Conservation (phyloP, 2,797 vertebrate species). For the Parauchenoglanis punctatus region DNA sequence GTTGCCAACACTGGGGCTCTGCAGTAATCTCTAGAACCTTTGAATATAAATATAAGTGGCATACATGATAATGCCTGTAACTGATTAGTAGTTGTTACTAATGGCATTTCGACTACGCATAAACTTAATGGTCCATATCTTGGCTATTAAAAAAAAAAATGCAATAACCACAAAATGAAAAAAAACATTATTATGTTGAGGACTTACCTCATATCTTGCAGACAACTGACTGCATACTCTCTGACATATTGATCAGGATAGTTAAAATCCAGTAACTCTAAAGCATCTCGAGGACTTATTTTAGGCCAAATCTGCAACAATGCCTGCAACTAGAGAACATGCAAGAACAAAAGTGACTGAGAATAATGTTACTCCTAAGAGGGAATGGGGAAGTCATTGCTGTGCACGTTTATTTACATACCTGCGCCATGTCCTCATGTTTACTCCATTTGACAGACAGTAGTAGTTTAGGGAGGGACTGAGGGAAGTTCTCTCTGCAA, state of each 20-base stretch:
- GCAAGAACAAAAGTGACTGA: neutral
- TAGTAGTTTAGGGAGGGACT: conserved; percentile 93
- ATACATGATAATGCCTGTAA: neutral
- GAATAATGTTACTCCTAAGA: neutral
- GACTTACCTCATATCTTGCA: conserved; percentile 91
- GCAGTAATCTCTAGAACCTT: neutral
- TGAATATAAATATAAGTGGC: neutral
- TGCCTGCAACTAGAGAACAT: conserved; percentile 85
- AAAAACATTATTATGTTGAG: too few relatives aligned
- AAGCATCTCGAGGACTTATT: conserved; percentile 90
- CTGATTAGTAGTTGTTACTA: neutral
- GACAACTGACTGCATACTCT: conserved; percentile 91
- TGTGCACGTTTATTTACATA: conserved; percentile 55
- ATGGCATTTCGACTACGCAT: neutral
- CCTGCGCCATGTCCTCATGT: conserved; percentile 98
- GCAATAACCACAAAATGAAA: neutral
- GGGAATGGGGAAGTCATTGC: neutral
- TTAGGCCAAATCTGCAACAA: conserved; percentile 97
- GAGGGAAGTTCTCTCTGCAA: conserved; percentile 92
- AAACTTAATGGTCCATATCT: neutral
- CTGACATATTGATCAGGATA: conserved; percentile 97
- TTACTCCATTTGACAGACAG: conserved; percentile 99
- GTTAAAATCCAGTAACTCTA: conserved; percentile 97
- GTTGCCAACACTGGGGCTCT: neutral
- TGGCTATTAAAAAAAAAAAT: neutral